Conservation (phyloP, 2,888 invertebrate species). For the Drosophila borborema region DNA sequence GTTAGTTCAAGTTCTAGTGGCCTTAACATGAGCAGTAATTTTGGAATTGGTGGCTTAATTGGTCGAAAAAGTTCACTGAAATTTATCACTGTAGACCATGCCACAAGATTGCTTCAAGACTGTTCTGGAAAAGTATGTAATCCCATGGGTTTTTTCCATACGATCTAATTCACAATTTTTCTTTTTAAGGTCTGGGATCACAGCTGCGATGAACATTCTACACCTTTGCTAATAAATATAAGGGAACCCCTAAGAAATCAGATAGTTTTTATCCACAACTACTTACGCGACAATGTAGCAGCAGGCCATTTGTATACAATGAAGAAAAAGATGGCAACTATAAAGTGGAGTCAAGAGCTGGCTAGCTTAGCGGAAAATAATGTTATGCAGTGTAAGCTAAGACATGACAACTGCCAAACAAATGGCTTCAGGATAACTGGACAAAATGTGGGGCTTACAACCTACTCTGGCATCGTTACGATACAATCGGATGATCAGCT, state of each 20-base stretch:
- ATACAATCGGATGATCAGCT: background rate
- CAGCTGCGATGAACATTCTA: background rate
- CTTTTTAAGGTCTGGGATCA: background rate
- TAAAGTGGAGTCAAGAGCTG: slow-evolving; percentile 1
- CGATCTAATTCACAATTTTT: background rate
- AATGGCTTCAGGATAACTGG: background rate
- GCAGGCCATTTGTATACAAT: no score
- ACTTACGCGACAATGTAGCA: background rate
- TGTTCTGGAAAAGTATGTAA: background rate
- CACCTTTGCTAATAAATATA: background rate
- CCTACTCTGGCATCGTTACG: background rate
- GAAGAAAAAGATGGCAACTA: background rate
- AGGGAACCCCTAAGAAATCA: background rate
- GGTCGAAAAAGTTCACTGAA: background rate
- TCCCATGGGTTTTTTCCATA: background rate
- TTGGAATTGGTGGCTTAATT: background rate
- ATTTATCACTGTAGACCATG: background rate
- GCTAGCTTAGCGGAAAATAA: background rate
- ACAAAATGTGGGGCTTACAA: background rate
- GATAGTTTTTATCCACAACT: background rate
- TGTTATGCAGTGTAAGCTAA: background rate
- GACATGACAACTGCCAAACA: background rate
- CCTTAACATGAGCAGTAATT: no score
- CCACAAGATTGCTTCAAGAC: no score
- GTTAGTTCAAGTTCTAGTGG: no score